Conservation (phyloP, 2,113 vertebrate genomes). For the Arvicanthis niloticus region DNA sequence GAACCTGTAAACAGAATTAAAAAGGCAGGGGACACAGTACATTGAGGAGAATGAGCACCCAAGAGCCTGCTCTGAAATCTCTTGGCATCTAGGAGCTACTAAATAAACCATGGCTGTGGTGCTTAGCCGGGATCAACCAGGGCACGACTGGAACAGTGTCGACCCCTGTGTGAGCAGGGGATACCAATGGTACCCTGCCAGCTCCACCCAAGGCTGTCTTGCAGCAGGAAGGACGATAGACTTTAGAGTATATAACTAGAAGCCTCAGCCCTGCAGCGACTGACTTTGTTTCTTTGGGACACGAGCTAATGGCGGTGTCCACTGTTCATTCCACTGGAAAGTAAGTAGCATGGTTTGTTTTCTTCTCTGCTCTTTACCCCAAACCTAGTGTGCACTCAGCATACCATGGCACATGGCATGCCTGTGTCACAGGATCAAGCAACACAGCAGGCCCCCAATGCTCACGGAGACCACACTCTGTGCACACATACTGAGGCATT, state of each 20-base stretch:
- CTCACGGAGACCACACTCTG: accelerated
- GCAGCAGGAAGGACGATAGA: background rate
- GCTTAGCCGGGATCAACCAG: background rate
- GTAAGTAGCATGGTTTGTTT: background rate
- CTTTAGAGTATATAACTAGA: no score
- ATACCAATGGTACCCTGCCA: background rate
- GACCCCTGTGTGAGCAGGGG: background rate
- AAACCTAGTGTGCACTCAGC: background rate
- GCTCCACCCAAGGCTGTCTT: background rate
- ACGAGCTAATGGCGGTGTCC: background rate
- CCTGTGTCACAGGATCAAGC: accelerated
- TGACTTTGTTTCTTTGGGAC: background rate
- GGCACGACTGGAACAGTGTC: background rate
- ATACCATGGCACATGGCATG: accelerated
- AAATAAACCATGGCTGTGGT: background rate
- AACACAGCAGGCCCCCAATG: accelerated
- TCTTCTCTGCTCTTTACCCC: background rate
- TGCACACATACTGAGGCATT: accelerated
- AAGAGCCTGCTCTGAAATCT: background rate
- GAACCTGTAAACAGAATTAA: background rate
- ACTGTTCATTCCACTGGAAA: accelerated
- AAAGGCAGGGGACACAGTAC: background rate
- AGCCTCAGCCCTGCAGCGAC: background rate
- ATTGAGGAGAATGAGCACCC: background rate
- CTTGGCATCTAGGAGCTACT: background rate